Evolutionary conservation across 2,888 invertebrate species (phyloP), one percentile per base, ranked within the genome.

Genomic region (Oscheius sp.): DNA sequence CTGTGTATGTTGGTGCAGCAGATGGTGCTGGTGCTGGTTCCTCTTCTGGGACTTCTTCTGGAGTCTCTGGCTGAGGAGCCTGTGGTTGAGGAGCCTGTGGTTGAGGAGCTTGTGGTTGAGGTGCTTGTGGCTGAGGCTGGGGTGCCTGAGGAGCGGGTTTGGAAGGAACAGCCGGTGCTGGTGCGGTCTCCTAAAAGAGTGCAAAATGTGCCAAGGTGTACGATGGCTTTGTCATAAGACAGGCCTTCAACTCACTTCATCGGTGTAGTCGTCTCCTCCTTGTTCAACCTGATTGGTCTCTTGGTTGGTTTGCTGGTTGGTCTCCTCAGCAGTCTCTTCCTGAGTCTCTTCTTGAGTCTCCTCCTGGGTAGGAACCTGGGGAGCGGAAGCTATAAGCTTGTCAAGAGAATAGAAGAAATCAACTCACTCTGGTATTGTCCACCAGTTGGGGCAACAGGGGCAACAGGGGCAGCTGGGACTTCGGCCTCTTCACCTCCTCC

Each of bases 191-290:
- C 10, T 37, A 37, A 37, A 37, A 10, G 10, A 15, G 39, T n/a
- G n/a, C n/a, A 33, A 55, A 15, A 33, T 55, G 55, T 55, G 29
- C 48, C n/a, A n/a, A 8, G 48, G 48, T n/a, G 12, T 10, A 34
- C 37, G 6, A 12, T 34, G 37, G 8, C 37, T 15, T 8, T 45
- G 46, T 45, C 46, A 45, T n/a, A n/a, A n/a, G 17, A 45, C 12
- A 45, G 5, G 6, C 20, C 17, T 45, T 17, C 46, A 45, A 15
- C 6, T 29, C 20, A 17, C 61, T 25, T 45, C 31, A 42, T 42
- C 61, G 25, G 45, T 29, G 29, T 61, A 42, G 29, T 61, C 61
- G 12, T 45, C 45, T 61, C 61, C 61, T 12, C 17, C 61, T 42
- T 42, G 42, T 53, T n/a, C 29, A 29, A 27, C 53, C 17, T 31